phyloP scores from a whole-genome alignment of 2,797 vertebrate genomes.

The Varecia variegata region DNA sequence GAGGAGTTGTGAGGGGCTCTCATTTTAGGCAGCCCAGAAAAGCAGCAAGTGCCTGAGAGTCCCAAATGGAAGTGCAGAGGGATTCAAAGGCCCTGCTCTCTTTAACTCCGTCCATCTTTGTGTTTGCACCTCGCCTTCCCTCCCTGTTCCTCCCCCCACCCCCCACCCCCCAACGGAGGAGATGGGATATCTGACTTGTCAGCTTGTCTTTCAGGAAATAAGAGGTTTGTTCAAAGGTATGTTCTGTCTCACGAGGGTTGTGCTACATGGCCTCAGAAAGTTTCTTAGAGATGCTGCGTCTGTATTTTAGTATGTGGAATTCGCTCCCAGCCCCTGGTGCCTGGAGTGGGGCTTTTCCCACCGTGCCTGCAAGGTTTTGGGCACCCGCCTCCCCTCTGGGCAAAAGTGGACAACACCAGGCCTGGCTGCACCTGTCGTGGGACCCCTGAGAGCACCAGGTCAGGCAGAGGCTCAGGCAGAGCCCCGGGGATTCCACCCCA shows the following conservation, averaged over 20 bases:
- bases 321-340: neutral
- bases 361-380: neutral
- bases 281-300: no score
- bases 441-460: neutral
- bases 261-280: neutral
- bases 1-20: neutral
- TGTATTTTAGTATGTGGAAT: neutral
- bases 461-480: neutral
- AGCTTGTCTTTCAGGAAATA: neutral
- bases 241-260: neutral
- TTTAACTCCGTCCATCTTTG: neutral
- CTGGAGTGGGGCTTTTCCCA: accelerated
- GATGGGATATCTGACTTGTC: no score
- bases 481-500: neutral
- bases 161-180: neutral
- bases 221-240: neutral
- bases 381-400: neutral
- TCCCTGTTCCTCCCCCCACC: accelerated
- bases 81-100: neutral
- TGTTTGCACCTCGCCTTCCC: neutral
- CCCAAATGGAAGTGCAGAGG: neutral
- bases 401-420: neutral
- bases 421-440: neutral
- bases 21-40: neutral
- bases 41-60: neutral